Conservation (phyloP, 2,797 vertebrate species). For the Onychomys torridus region DNA sequence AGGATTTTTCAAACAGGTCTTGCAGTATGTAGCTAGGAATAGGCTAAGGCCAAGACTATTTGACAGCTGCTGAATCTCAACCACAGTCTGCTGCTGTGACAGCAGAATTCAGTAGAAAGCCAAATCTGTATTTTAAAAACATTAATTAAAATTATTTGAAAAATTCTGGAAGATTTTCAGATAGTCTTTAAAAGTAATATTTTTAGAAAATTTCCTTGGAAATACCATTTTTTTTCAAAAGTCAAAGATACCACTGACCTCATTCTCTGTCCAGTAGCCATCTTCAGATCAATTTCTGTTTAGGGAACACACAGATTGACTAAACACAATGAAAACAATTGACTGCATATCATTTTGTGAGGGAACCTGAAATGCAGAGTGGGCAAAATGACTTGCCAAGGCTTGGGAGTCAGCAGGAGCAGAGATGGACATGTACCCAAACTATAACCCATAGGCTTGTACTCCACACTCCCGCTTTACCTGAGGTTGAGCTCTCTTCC, state of each 20-base stretch:
- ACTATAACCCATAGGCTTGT: neutral
- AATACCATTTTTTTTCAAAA: constrained; percentile 11
- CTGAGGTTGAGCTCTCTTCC: neutral
- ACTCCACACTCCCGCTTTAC: neutral
- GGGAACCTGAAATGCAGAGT: neutral
- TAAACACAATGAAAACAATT: neutral
- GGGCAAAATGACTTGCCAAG: neutral
- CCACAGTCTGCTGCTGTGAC: neutral
- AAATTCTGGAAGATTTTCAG: neutral
- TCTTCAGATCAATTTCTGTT: constrained; percentile 28
- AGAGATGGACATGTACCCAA: neutral
- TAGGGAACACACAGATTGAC: neutral
- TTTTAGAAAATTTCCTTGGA: neutral
- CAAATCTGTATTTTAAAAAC: constrained; percentile 7
- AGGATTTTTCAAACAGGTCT: neutral
- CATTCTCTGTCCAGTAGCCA: neutral
- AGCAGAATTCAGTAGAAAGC: constrained; percentile 6
- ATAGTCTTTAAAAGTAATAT: neutral
- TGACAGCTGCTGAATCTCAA: neutral
- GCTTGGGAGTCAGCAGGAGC: neutral
- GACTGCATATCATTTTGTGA: neutral
- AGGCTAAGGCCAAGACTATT: neutral
- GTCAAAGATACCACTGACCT: neutral
- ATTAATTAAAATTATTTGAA: neutral
- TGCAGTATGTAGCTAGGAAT: neutral